phyloP scores from a whole-genome alignment of 2,888 invertebrate species.

The Adelognathus sp. region DNA sequence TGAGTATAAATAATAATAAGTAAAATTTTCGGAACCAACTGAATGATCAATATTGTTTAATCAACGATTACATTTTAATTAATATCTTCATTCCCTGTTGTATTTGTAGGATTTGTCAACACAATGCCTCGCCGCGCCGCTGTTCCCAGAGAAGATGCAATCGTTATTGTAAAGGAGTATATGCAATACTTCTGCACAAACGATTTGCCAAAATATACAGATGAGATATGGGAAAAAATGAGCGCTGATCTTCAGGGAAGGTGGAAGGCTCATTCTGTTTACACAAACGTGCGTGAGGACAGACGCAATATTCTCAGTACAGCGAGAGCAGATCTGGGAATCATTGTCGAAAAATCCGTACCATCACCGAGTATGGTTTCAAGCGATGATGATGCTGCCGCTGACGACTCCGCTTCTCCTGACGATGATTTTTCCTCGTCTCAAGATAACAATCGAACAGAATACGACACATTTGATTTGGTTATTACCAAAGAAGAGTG shows the following conservation, averaged over 20 bases:
- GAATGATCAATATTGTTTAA: no score
- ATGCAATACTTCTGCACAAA: constrained; percentile 3
- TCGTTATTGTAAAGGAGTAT: constrained; percentile 38
- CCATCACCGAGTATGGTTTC: not conserved
- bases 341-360: not conserved
- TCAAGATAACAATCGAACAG: not conserved
- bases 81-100: no score
- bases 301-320: not conserved
- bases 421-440: not conserved
- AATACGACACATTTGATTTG: not conserved
- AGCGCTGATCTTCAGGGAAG: not conserved
- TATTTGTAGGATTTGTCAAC: no score
- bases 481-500: not conserved
- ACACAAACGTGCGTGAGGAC: constrained; percentile 1
- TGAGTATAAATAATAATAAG: no score
- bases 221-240: not conserved
- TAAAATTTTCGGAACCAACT: no score
- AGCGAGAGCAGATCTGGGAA: not conserved
- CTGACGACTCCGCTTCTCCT: not conserved
- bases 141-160: constrained; percentile 6
- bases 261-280: constrained; percentile 5
- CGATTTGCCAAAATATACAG: not conserved
- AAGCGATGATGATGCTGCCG: not conserved
- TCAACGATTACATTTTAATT: no score
- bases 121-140: no score